Percentiles rank a stretch among this genome's conserved stretches.
Conservation (phyloP, 2,888 invertebrate genomes). For the Timema cristinae region DNA sequence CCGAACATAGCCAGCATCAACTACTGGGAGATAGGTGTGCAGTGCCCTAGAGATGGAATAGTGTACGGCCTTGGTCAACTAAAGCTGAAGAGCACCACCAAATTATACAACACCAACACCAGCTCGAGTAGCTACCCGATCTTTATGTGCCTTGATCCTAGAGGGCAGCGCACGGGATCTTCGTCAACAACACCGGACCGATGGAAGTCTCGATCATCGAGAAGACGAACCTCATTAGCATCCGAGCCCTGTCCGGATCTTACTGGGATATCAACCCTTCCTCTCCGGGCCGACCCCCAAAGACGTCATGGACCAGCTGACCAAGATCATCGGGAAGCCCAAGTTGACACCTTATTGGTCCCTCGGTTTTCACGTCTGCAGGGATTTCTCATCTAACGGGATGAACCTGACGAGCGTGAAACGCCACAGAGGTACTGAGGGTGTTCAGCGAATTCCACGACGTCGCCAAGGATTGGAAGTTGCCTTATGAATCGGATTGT, state of each 20-base stretch:
- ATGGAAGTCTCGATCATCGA: conserved; percentile 51
- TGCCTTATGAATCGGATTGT: conserved; percentile 47
- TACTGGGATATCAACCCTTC: conserved; percentile 49
- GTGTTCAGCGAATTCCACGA: conserved; percentile 36
- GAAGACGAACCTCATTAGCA: conserved; percentile 51
- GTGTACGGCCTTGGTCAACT: conserved; percentile 57
- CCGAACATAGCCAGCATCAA: conserved; percentile 56
- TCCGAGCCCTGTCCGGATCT: conserved; percentile 53
- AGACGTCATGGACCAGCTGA: conserved; percentile 46
- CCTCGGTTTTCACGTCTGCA: conserved; percentile 48
- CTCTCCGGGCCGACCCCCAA: conserved; percentile 51
- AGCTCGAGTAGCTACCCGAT: conserved; percentile 37
- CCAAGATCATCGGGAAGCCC: conserved; percentile 30
- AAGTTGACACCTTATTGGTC: conserved; percentile 45
- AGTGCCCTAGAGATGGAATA: conserved; percentile 47
- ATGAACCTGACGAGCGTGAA: conserved; percentile 1
- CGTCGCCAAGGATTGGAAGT: conserved; percentile 24
- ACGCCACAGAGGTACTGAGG: conserved; percentile 35
- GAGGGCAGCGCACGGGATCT: conserved; percentile 55
- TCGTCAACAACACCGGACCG: conserved; percentile 52
- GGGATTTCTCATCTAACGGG: conserved; percentile 35
- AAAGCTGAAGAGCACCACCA: conserved; percentile 38
- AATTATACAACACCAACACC: conserved; percentile 49
- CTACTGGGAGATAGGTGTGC: conserved; percentile 59
- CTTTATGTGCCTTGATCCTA: conserved; percentile 42